Base-by-base conservation (phyloP, 1,140 invertebrate genomes). In the Palaemon carinicauda region DNA sequence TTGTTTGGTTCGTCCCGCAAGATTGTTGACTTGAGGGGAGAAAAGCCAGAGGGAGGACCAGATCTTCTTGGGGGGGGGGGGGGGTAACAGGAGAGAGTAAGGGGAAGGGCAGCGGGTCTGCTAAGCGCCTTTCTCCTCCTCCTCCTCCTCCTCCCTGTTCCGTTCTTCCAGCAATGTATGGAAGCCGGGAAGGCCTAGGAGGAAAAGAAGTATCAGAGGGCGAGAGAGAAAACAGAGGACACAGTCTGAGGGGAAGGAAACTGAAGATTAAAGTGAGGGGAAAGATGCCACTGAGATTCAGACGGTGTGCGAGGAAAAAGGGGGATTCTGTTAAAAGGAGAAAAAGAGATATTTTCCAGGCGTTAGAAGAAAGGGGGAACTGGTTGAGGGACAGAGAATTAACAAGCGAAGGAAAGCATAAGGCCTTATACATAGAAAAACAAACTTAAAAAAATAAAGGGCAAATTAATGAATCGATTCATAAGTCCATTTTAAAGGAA, bases 1-100 rank as follows among this genome's bases (percentile, higher is more conserved):
- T 86, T 86, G 83, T 86, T 80, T 86, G 82, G 12, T 12, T 52
- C 82, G 29, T 21, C 50, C 33, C 75, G 52, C 51, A 78, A 78
- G 75, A 51, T 41, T 78, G 75, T 78, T 78, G 75, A 69, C 24
- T 27, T 2, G 65, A 31, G 79, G 4, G 52, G n/a, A 33, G 60
- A 50, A 21, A 41, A 7, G 41, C 15, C 17, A 1, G 24, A 1
- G 10, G 21, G 5, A 3, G 14, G 54, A 7, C n/a, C n/a, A n/a
- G n/a, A n/a, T n/a, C n/a, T n/a, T n/a, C n/a, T n/a, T 9, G 19
- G 54, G 3, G 15, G 7, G 56, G 33, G 15, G 31, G 41, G 54
- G 24, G 17, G 7, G 33, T 12, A 19, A 4, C 29, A 24, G 31
- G 50, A 31, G 31, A 50, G 31, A 41, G 15, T 14, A 77, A 19